phyloP scores from a whole-genome alignment of 2,888 invertebrate species.

The Dicyrtoma fusca region DNA sequence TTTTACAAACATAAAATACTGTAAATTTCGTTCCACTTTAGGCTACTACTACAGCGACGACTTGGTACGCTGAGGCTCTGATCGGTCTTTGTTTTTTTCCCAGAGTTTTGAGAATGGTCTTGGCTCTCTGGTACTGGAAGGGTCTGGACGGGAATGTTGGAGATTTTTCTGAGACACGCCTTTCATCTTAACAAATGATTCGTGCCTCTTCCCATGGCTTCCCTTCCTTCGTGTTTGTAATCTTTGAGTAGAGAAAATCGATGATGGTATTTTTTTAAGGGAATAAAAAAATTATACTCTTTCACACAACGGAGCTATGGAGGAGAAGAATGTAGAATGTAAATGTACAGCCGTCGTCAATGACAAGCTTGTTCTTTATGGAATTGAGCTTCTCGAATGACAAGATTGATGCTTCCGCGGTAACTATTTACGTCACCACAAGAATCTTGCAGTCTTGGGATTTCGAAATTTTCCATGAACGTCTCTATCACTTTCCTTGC shows the following conservation, averaged over 20 bases:
- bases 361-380: constrained; percentile 14
- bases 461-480: not conserved
- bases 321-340: constrained; percentile 3
- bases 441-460: constrained; percentile 3
- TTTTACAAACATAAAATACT: too few relatives aligned
- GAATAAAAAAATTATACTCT: constrained; percentile 5
- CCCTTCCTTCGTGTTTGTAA: not conserved
- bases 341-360: not conserved
- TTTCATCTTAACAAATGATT: constrained; percentile 17
- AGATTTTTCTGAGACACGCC: not conserved
- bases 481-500: too few relatives aligned
- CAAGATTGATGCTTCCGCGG: constrained; percentile 31
- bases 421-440: constrained; percentile 20
- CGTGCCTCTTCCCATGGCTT: too few relatives aligned
- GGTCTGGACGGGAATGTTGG: too few relatives aligned
- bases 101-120: too few relatives aligned
- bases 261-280: constrained; percentile 8
- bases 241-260: constrained; percentile 7
- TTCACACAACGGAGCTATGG: not conserved
- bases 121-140: too few relatives aligned
- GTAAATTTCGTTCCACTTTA: too few relatives aligned
- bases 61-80: too few relatives aligned
- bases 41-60: too few relatives aligned
- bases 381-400: constrained; percentile 18
- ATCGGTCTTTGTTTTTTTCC: too few relatives aligned